Evolutionary conservation across 2,888 invertebrate species (phyloP).

Genomic region (Odontothrips loti): DNA sequence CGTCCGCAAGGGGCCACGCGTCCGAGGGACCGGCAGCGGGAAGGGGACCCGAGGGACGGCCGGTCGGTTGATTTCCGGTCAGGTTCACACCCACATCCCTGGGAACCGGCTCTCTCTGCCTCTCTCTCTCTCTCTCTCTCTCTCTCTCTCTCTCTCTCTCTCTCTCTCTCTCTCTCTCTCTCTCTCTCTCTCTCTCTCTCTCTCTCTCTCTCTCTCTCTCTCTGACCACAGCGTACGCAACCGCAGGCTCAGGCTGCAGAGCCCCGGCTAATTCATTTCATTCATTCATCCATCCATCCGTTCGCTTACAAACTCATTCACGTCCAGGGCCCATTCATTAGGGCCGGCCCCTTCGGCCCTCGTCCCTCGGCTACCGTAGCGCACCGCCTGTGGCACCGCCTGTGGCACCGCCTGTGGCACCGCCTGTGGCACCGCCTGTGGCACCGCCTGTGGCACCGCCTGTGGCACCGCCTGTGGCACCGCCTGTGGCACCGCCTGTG

Average conservation of each 20-base stretch:
- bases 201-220: neutral
- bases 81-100: too few species aligned
- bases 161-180: slow-evolving; percentile 1
- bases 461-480: neutral
- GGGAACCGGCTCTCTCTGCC: neutral
- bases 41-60: too few species aligned
- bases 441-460: too few species aligned
- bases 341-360: too few species aligned
- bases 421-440: too few species aligned
- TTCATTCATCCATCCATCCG: neutral
- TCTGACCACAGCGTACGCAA: slow-evolving; percentile 2
- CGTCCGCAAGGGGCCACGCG: too few species aligned
- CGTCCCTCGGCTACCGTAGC: neutral
- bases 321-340: neutral
- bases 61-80: too few species aligned
- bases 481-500: too few species aligned
- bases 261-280: neutral
- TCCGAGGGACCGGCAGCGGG: too few species aligned
- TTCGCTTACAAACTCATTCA: slow-evolving; percentile 13
- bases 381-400: neutral
- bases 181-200: slow-evolving; percentile 1
- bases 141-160: neutral
- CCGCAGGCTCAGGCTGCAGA: too few species aligned
- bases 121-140: neutral
- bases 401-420: too few species aligned